Conservation (phyloP, 23 tunicate species). For the Styela plicata region DNA sequence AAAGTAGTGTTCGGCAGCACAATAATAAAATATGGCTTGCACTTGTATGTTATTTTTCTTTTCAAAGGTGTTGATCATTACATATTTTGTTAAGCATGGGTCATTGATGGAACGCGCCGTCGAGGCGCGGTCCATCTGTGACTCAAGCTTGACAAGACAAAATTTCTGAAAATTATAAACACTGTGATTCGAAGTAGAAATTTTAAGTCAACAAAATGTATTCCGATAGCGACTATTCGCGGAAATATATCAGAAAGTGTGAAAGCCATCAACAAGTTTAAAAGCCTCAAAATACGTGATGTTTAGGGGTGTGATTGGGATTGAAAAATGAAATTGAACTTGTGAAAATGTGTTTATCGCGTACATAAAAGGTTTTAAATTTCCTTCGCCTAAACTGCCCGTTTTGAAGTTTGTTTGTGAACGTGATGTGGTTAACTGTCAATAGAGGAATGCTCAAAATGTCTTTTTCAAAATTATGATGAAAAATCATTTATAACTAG, state of each 20-base stretch:
- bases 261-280: not conserved
- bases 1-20: too few species aligned
- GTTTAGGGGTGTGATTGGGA: not conserved
- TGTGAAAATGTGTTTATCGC: not conserved
- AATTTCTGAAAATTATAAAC: not conserved
- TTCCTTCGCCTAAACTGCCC: too few species aligned
- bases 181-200: not conserved
- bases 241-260: too few species aligned
- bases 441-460: not conserved
- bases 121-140: not conserved
- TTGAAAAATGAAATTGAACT: not conserved
- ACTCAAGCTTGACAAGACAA: not conserved
- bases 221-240: too few species aligned
- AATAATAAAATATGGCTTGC: too few species aligned
- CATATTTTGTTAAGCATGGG: too few species aligned
- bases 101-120: too few species aligned
- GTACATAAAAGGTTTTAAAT: not conserved
- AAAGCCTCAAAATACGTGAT: not conserved
- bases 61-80: too few species aligned
- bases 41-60: too few species aligned
- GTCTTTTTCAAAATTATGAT: not conserved
- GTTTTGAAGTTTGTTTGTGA: not conserved
- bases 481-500: too few species aligned
- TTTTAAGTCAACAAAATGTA: not conserved
- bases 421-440: not conserved